phyloP scores from a whole-genome alignment of 2,797 vertebrate species.

The Paguma larvata region DNA sequence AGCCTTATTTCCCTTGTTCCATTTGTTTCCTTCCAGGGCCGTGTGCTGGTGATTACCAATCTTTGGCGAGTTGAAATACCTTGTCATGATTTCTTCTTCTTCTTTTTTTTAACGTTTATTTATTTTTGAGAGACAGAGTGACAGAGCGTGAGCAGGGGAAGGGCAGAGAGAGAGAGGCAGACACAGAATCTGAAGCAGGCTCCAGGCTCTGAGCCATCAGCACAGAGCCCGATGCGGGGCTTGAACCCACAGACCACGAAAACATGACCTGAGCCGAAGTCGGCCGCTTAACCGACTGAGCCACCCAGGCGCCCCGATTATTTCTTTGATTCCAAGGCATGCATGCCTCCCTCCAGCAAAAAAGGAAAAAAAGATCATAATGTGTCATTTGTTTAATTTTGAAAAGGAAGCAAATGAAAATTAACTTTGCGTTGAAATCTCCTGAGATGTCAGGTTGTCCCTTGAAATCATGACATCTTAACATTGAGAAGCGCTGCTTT shows the following conservation, averaged over 20 bases:
- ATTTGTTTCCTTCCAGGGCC: conserved; percentile 37
- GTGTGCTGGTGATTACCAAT: conserved; percentile 58
- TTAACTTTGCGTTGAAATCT: not conserved
- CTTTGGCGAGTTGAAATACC: conserved; percentile 49
- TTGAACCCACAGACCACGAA: too few relatives aligned
- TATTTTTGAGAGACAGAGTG: too few relatives aligned
- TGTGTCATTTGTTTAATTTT: conserved; percentile 59
- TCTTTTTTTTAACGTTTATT: too few relatives aligned
- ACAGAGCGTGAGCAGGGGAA: too few relatives aligned
- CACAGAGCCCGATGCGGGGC: too few relatives aligned
- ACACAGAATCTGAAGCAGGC: too few relatives aligned
- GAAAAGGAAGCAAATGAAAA: conserved; percentile 61
- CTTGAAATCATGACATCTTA: conserved; percentile 19
- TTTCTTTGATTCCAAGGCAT: conserved; percentile 64
- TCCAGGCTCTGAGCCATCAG: too few relatives aligned
- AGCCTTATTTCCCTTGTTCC: conserved; percentile 8
- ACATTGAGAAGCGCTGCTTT: not conserved
- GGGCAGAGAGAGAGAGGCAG: too few relatives aligned
- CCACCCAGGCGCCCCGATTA: not conserved
- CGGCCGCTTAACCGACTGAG: too few relatives aligned
- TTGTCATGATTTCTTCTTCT: conserved; percentile 66
- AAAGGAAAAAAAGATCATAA: conserved; percentile 6
- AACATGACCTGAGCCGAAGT: too few relatives aligned
- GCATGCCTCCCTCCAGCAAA: conserved; percentile 31
- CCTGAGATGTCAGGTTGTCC: not conserved